phyloP scores from a whole-genome alignment of 2,888 invertebrate species.

The Anorthoa munda region DNA sequence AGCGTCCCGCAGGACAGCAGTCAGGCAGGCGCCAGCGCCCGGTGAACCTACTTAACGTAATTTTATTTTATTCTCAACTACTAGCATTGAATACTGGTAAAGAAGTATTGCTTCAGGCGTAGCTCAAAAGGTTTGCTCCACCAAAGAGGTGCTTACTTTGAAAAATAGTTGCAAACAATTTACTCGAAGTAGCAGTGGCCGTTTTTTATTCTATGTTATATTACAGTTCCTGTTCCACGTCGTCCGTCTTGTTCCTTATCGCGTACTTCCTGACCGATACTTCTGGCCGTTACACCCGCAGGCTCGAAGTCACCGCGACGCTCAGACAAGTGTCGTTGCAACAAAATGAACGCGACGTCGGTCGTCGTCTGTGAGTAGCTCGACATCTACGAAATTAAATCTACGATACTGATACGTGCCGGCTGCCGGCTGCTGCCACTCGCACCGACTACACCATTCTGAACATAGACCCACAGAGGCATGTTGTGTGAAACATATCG shows the following conservation, averaged over 20 bases:
- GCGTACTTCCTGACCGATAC: neutral
- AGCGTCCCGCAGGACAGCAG: constrained; percentile 22
- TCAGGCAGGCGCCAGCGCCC: constrained; percentile 11
- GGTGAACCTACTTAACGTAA: constrained; percentile 33
- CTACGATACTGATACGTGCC: constrained; percentile 7
- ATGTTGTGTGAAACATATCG: neutral
- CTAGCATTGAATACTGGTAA: neutral
- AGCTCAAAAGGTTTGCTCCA: neutral
- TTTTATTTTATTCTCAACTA: constrained; percentile 40
- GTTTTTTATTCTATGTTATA: neutral
- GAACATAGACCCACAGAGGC: neutral
- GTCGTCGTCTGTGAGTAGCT: neutral
- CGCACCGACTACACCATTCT: neutral
- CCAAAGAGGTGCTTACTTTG: neutral
- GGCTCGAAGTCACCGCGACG: neutral
- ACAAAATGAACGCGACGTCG: neutral
- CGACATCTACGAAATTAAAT: constrained; percentile 46
- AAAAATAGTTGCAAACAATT: neutral
- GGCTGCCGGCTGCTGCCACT: neutral
- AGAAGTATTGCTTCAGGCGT: constrained; percentile 9
- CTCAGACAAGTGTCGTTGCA: constrained; percentile 8
- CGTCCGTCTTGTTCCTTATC: neutral
- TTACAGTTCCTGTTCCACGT: neutral
- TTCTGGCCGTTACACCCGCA: constrained; percentile 13
- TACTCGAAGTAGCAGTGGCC: neutral